phyloP scores from a whole-genome alignment of 2,113 vertebrate genomes.

The Phocoena sinus region DNA sequence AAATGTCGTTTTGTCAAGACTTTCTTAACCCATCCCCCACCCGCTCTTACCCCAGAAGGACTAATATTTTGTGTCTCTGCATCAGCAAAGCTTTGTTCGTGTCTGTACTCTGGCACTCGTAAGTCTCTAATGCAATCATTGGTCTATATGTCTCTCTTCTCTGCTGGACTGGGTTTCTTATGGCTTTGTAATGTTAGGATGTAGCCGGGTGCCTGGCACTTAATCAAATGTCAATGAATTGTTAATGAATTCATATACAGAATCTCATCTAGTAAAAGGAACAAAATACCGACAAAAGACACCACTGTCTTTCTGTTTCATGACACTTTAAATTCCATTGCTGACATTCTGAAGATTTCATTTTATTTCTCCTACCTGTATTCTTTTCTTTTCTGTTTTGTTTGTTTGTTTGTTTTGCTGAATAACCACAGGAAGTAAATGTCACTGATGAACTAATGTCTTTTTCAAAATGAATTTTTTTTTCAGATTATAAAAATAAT shows the following conservation, averaged over 20 bases:
- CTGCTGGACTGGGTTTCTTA: neutral
- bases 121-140: neutral
- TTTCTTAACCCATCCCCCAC: neutral
- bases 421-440: neutral
- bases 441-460: neutral
- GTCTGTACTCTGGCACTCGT: neutral
- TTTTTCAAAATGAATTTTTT: neutral
- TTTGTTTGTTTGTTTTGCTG: neutral
- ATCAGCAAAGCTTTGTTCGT: neutral
- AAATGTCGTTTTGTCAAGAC: neutral
- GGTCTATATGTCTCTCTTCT: neutral
- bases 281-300: conserved; percentile 35
- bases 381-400: neutral
- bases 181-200: neutral
- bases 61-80: neutral
- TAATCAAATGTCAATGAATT: conserved; percentile 26
- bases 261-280: conserved; percentile 65
- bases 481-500: conserved; percentile 1
- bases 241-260: conserved; percentile 37
- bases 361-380: neutral
- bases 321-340: conserved; percentile 3
- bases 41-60: neutral
- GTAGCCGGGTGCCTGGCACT: neutral
- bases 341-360: neutral
- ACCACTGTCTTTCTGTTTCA: conserved; percentile 9